Evolutionary conservation across 2,113 vertebrate species (phyloP), one percentile per base, ranked within the genome.

Genomic region (Oreochromis spilurus): DNA sequence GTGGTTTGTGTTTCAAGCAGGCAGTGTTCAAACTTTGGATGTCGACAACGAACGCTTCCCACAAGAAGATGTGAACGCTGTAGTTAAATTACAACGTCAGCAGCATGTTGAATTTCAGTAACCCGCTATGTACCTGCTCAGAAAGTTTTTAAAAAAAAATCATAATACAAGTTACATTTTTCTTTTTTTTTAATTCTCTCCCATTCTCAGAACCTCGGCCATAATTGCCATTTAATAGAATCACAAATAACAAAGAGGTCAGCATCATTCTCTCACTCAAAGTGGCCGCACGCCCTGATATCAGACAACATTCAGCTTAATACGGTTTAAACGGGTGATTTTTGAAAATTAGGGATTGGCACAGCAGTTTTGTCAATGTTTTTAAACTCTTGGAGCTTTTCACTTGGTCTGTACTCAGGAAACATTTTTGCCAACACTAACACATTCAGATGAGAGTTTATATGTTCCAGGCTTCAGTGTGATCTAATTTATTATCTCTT

Each of bases 1-100:
- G 72, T 90, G 90, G 83, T 89, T 87, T 52, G 29, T 21, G 16
- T 88, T 84, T 84, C 4, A 21, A 36, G 65, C 43, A 75, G 86
- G 86, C 83, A 55, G n/a, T 1, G 10, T 12, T 43, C 4, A 58
- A 90, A 14, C 8, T 2, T 43, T 55, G 55, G 67, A 67, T 14
- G 55, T 81, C 34, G 5, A 86, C 10, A 2, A 65, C 60, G 85
- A 80, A 52, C 40, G 50, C 83, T 1, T 2, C 79, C 65, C 34
- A 81, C 53, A 60, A 36, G 26, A 85, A 36, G 29, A 86, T 52
- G 45, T 62, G 10, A 52, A 78, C 24, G 0, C 8, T 57, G 38
- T 43, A n/a, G 36, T 77, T 58, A 45, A 57, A 21, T 31, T 1
- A 78, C 17, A 34, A 50, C 9, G 9, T 43, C 21, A 16, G 29